These are phyloP conservation scores for Dermatemys mawii DNA, from an alignment of 2,113 vertebrate genomes.

Conservation along the genomic window DNA sequence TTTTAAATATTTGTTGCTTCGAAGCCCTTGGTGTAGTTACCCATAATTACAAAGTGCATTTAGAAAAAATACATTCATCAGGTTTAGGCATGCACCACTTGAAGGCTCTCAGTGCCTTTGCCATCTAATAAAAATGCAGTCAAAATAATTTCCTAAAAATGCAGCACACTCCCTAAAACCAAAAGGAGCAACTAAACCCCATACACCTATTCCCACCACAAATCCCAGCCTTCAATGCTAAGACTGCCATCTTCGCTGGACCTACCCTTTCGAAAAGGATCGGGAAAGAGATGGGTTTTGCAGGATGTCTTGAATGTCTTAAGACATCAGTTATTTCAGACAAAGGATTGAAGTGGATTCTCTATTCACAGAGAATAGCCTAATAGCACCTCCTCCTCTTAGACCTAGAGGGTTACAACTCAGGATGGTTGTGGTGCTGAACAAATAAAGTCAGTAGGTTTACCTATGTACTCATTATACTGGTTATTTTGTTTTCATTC, in stretches of 20 bases:
- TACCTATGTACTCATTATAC: background rate
- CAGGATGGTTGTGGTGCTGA: background rate
- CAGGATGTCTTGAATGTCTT: background rate
- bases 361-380: background rate
- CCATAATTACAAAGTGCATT: background rate
- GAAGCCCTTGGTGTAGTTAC: background rate
- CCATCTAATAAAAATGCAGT: background rate
- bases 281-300: background rate
- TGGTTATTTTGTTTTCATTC: background rate
- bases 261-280: background rate
- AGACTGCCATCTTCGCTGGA: background rate
- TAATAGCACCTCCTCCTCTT: background rate
- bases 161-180: too few species aligned
- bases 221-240: background rate
- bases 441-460: background rate
- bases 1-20: background rate
- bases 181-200: background rate
- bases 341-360: background rate
- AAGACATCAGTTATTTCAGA: background rate
- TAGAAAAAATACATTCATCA: background rate
- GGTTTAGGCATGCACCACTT: background rate
- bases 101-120: background rate
- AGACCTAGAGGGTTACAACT: background rate
- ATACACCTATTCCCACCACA: background rate
- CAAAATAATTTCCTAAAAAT: background rate